Evolutionary conservation across 2,888 invertebrate species (phyloP).

Genomic region (Shargacucullia verbasci): DNA sequence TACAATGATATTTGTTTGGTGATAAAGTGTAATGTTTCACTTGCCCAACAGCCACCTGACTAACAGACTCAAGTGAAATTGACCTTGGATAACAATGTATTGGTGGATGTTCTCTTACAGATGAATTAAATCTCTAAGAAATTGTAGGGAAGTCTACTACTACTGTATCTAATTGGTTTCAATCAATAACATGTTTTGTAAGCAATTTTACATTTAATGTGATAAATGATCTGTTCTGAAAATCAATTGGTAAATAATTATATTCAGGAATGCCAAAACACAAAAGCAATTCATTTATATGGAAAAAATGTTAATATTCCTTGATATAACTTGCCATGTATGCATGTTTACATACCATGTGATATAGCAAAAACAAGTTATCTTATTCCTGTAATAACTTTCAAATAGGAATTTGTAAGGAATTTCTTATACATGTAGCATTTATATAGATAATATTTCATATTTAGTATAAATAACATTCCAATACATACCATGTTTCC

Average conservation of each 20-base stretch:
- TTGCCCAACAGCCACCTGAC: constrained; percentile 37
- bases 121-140: too few relatives aligned
- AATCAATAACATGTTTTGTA: too few relatives aligned
- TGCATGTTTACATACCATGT: constrained; percentile 20
- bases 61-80: constrained; percentile 16
- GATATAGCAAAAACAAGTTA: constrained; percentile 15
- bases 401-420: constrained; percentile 46
- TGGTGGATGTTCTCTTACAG: background rate
- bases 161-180: too few relatives aligned
- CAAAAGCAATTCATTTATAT: background rate
- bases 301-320: constrained; percentile 2
- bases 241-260: too few relatives aligned
- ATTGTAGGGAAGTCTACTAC: too few relatives aligned
- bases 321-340: constrained; percentile 12
- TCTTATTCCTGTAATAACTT: constrained; percentile 15
- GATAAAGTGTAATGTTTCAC: constrained; percentile 26
- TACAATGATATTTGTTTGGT: constrained; percentile 28
- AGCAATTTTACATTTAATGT: too few relatives aligned
- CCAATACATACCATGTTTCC: constrained; percentile 18
- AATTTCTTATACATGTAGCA: constrained; percentile 26
- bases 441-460: constrained; percentile 7
- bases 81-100: constrained; percentile 1
- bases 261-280: constrained; percentile 1
- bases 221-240: too few relatives aligned
- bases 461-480: constrained; percentile 17